These are phyloP conservation scores for Tamandua tetradactyla DNA, from an alignment of 2,797 vertebrate genomes.

Conservation along the genomic window DNA sequence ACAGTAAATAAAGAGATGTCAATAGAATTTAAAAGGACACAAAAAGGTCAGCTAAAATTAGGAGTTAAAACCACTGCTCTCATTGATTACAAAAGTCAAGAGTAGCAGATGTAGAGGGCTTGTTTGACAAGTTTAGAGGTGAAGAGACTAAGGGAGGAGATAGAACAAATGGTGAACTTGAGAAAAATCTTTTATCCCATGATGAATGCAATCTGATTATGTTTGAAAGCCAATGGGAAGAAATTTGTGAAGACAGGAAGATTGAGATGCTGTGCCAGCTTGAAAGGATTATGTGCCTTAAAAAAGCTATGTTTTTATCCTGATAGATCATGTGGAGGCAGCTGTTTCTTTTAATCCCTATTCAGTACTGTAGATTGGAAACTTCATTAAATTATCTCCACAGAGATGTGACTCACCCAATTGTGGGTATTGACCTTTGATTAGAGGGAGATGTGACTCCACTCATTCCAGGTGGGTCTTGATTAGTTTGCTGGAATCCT, in stretches of 20 bases:
- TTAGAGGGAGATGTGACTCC: too few relatives aligned
- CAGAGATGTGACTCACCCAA: too few relatives aligned
- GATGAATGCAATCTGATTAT: not conserved
- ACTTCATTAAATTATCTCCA: too few relatives aligned
- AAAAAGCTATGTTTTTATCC: too few relatives aligned
- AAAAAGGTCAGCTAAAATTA: not conserved
- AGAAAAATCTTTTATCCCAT: not conserved
- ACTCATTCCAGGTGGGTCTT: too few relatives aligned
- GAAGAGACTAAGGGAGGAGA: not conserved
- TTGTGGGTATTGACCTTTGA: too few relatives aligned
- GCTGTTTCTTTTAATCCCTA: too few relatives aligned
- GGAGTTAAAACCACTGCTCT: not conserved
- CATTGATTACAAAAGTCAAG: not conserved
- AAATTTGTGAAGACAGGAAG: not conserved
- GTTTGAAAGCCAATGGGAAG: not conserved
- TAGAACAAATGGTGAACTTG: not conserved
- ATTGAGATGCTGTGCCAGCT: not conserved
- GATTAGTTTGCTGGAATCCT: too few relatives aligned
- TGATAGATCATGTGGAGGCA: too few relatives aligned
- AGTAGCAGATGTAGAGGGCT: not conserved
- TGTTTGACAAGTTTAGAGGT: too few relatives aligned
- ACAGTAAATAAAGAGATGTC: not conserved
- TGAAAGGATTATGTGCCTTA: too few relatives aligned
- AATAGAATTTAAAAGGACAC: not conserved
- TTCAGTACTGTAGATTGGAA: too few relatives aligned